Evolutionary conservation across 2,888 invertebrate genomes (phyloP).

Genomic region (Crioceris asparagi): DNA sequence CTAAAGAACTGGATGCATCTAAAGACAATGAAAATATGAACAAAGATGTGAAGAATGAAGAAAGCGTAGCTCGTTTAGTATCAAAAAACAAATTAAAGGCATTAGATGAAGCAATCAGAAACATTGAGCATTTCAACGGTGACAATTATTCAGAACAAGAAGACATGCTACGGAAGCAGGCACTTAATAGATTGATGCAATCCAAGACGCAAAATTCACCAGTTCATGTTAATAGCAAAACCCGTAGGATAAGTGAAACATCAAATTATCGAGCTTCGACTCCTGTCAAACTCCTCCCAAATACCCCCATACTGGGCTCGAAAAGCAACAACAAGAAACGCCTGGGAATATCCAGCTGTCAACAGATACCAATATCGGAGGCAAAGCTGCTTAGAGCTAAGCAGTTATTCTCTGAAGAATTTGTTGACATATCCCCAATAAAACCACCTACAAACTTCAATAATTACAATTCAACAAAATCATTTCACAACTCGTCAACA

Average conservation of each 20-base stretch:
- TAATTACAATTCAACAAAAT: neutral
- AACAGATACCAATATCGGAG: slow-evolving; percentile 26
- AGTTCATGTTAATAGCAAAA: neutral
- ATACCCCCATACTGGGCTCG: slow-evolving; percentile 8
- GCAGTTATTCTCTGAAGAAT: slow-evolving; percentile 22
- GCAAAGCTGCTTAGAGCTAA: slow-evolving; percentile 26
- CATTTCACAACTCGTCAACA: neutral
- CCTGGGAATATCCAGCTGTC: slow-evolving; percentile 27
- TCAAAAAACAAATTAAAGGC: slow-evolving; percentile 7
- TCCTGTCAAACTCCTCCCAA: neutral
- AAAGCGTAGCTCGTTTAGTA: neutral
- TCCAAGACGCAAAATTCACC: neutral
- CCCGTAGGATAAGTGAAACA: neutral
- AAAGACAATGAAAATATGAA: too few species aligned
- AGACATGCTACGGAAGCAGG: neutral
- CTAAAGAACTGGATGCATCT: too few species aligned
- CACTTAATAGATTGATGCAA: neutral
- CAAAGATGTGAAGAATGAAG: too few species aligned
- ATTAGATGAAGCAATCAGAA: slow-evolving; percentile 4
- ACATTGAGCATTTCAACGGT: slow-evolving; percentile 4
- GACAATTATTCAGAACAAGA: neutral
- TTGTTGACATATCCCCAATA: slow-evolving; percentile 11
- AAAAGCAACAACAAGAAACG: slow-evolving; percentile 22
- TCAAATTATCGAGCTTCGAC: neutral
- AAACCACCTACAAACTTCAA: slow-evolving; percentile 11